Conservation (phyloP, 2,113 vertebrate species). For the Pteropus alecto region DNA sequence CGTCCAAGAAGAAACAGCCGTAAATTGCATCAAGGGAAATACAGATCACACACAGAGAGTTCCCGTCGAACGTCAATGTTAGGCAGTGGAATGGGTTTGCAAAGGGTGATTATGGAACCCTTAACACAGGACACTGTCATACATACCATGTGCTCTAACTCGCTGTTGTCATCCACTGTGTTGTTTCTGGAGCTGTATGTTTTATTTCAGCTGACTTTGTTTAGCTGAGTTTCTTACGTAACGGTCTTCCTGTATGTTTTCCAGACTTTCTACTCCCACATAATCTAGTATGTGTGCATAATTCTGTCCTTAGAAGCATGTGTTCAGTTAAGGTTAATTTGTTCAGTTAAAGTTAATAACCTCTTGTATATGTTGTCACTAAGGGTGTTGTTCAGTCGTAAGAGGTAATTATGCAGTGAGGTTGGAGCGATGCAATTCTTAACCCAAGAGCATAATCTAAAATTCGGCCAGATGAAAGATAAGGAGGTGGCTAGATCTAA, state of each 20-base stretch:
- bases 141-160: not conserved
- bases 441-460: not conserved
- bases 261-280: constrained; percentile 43
- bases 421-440: not conserved
- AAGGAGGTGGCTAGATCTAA: not conserved
- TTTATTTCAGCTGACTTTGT: constrained; percentile 13
- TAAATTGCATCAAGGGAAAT: not conserved
- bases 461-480: not conserved
- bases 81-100: not conserved
- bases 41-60: not conserved
- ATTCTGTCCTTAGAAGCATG: constrained; percentile 22
- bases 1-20: not conserved
- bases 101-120: not conserved
- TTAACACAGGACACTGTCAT: not conserved
- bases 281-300: constrained; percentile 1
- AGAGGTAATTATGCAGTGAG: not conserved
- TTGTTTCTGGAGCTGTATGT: not conserved
- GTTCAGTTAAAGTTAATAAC: constrained; percentile 19
- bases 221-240: constrained; percentile 11
- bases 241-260: not conserved
- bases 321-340: not conserved
- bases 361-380: not conserved
- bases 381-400: not conserved
- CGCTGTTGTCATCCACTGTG: not conserved
- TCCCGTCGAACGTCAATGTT: not conserved